Percentiles rank a stretch among this genome's conserved stretches.
phyloP scores from a whole-genome alignment of 1,140 invertebrate genomes.

The Eumaeus atala region DNA sequence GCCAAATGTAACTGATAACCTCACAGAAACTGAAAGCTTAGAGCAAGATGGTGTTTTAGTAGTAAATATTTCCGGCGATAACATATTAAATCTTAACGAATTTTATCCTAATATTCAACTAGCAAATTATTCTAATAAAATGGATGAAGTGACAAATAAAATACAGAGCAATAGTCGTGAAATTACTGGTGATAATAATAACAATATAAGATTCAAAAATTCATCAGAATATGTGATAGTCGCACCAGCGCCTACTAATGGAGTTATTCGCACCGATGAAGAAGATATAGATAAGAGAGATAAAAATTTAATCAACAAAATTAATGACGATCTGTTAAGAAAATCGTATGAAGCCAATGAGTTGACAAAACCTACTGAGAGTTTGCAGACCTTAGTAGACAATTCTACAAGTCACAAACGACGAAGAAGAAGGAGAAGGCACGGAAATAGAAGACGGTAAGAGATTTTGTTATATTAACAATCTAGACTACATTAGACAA shows the following conservation, averaged over 20 bases:
- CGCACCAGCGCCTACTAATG: constrained; percentile 64
- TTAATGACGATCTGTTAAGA: constrained; percentile 33
- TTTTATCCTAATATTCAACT: constrained; percentile 53
- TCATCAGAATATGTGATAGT: constrained; percentile 56
- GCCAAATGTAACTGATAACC: constrained; percentile 45
- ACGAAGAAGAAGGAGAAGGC: constrained; percentile 56
- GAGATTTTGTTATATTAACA: constrained; percentile 13
- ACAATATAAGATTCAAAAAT: constrained; percentile 64
- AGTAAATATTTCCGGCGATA: constrained; percentile 67
- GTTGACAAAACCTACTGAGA: constrained; percentile 55
- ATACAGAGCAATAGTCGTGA: constrained; percentile 72
- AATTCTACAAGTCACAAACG: constrained; percentile 38
- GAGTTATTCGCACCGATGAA: constrained; percentile 49
- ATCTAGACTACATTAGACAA: neutral
- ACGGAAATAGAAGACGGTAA: constrained; percentile 63
- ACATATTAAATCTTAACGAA: constrained; percentile 66
- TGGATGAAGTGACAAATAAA: constrained; percentile 68
- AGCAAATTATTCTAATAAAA: constrained; percentile 49
- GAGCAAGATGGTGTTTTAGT: constrained; percentile 71
- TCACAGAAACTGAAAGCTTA: constrained; percentile 64
- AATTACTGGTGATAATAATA: constrained; percentile 67
- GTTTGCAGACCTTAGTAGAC: constrained; percentile 48
- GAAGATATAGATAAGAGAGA: constrained; percentile 38
- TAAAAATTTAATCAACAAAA: constrained; percentile 44
- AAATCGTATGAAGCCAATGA: constrained; percentile 44